Evolutionary conservation across 2,113 vertebrate species (phyloP).

Genomic region (Leptodactylus fuscus): DNA sequence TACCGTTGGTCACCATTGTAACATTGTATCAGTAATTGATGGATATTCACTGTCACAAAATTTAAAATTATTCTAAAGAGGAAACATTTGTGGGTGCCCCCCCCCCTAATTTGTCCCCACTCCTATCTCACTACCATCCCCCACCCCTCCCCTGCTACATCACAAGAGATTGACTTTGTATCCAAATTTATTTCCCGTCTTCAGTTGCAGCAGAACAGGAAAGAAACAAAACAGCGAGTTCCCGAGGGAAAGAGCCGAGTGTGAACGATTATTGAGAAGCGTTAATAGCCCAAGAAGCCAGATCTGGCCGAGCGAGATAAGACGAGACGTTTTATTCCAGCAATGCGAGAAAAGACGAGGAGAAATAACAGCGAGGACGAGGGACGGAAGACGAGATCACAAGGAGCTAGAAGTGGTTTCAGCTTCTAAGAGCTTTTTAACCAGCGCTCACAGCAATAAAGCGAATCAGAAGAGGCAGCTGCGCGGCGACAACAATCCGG

Average conservation of each 20-base stretch:
- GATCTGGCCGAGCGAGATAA: conserved; percentile 40
- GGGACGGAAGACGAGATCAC: not conserved
- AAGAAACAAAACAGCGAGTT: not conserved
- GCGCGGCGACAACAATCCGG: not conserved
- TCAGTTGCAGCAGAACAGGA: not conserved
- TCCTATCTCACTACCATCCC: not conserved
- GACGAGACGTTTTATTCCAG: not conserved
- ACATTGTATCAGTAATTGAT: too few relatives aligned
- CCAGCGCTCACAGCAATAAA: conserved; percentile 38
- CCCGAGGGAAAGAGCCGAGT: not conserved
- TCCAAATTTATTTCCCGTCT: not conserved
- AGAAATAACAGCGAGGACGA: not conserved
- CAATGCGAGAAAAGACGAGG: not conserved
- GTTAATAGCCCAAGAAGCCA: conserved; percentile 31
- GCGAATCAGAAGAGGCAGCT: conserved; percentile 12
- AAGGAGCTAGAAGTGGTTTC: conserved; percentile 26
- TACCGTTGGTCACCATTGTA: too few relatives aligned
- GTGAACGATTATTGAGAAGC: conserved; percentile 24
- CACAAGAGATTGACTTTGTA: not conserved
- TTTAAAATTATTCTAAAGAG: too few relatives aligned
- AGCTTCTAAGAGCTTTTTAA: conserved; percentile 15
- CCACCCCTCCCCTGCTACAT: not conserved
- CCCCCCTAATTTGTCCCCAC: too few relatives aligned
- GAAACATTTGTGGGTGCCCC: too few relatives aligned
- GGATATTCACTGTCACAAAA: too few relatives aligned